phyloP scores from a whole-genome alignment of 2,888 invertebrate species.

The Agrochola litura region DNA sequence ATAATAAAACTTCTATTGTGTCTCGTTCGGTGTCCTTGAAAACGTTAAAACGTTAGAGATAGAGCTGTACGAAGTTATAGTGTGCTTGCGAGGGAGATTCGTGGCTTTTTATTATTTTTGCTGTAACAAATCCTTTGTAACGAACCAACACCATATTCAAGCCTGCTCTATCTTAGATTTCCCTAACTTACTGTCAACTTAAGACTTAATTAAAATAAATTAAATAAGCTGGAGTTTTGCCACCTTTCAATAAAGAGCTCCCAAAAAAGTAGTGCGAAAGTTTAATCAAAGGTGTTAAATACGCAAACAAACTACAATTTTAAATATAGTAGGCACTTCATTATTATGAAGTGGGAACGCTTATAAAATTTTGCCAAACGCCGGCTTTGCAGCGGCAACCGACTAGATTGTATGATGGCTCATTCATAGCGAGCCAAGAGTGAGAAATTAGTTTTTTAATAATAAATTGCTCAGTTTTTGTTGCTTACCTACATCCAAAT shows the following conservation, averaged over 20 bases:
- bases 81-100: too few relatives aligned
- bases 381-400: conserved; percentile 47
- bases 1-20: too few relatives aligned
- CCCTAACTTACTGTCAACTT: neutral
- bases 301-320: conserved; percentile 54
- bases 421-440: conserved; percentile 59
- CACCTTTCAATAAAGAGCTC: neutral
- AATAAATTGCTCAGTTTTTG: conserved; percentile 53
- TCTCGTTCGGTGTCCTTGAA: too few relatives aligned
- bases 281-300: conserved; percentile 54
- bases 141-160: neutral
- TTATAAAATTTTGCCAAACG: conserved; percentile 62
- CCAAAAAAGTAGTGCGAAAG: conserved; percentile 21
- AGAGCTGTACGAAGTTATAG: neutral
- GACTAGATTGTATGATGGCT: conserved; percentile 61
- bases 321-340: conserved; percentile 58
- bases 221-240: neutral
- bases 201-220: conserved; percentile 3
- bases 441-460: conserved; percentile 69
- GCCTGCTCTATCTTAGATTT: neutral
- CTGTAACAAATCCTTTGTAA: neutral
- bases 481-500: conserved; percentile 22
- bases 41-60: neutral
- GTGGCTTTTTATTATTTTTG: neutral
- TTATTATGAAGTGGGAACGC: conserved; percentile 63